Conservation (phyloP, 2,888 invertebrate genomes). For the Cremastinae sp. region DNA sequence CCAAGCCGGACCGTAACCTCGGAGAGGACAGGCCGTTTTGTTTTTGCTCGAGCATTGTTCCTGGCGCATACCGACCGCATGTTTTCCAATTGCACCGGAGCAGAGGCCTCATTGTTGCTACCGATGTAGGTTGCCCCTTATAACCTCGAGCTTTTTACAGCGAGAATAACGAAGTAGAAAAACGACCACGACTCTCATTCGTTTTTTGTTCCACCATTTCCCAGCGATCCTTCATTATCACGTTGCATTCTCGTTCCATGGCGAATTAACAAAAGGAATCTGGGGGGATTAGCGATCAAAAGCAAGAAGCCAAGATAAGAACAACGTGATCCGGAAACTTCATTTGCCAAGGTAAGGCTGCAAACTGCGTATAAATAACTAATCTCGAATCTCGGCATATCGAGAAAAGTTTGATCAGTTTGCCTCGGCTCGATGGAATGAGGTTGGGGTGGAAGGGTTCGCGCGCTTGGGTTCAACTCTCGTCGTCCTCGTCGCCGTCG, state of each 20-base stretch:
- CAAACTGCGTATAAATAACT: slow-evolving; percentile 71
- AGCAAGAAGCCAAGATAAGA: slow-evolving; percentile 24
- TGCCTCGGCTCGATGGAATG: slow-evolving; percentile 25
- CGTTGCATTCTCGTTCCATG: slow-evolving; percentile 60
- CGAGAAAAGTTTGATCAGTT: slow-evolving; percentile 77
- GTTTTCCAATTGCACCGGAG: slow-evolving; percentile 69
- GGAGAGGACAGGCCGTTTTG: slow-evolving; percentile 38
- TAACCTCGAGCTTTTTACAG: slow-evolving; percentile 9
- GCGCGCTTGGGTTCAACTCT: slow-evolving; percentile 54
- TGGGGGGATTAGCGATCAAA: neutral
- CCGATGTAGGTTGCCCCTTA: slow-evolving; percentile 71
- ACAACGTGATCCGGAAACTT: slow-evolving; percentile 46
- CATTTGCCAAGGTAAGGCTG: slow-evolving; percentile 29
- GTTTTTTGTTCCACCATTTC: too few relatives aligned
- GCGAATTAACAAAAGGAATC: slow-evolving; percentile 4
- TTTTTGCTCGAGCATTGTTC: slow-evolving; percentile 62
- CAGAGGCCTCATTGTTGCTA: slow-evolving; percentile 69
- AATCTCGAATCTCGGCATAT: slow-evolving; percentile 74
- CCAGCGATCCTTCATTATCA: slow-evolving; percentile 53
- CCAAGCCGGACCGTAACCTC: neutral
- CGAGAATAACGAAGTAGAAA: too few relatives aligned
- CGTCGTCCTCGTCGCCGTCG: slow-evolving; percentile 58
- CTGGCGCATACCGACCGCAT: slow-evolving; percentile 60
- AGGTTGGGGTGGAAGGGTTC: slow-evolving; percentile 30
- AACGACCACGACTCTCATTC: too few relatives aligned